Base-by-base conservation (phyloP, 2,797 vertebrate species). In the Mionectes olivaceus region DNA sequence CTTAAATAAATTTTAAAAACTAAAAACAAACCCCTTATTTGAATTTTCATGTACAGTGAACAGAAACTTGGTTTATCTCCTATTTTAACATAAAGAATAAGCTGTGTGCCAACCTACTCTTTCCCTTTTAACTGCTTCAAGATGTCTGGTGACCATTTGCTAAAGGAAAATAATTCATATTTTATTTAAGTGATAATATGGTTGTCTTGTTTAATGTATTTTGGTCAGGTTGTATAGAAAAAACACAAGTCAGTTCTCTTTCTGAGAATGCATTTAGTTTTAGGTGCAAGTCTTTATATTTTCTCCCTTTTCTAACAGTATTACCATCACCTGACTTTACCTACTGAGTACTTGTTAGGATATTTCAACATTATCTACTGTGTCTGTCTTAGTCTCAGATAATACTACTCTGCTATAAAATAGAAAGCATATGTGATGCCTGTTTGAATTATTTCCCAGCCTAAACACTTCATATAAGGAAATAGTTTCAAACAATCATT, bases 51-150 rank as follows among this genome's bases (percentile, higher is more conserved):
- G 32, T 15, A 1, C 0, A 10, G 7, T 3, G 0, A 44, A 61
- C 3, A 77, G 21, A 86, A 64, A 35, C 18, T 52, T 71, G 7
- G 47, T 39, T 33, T 4, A 22, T 3, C 13, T 64, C 5, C 18
- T 61, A 61, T 65, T 64, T 69, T 22, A 56, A 21, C 4, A 16
- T 46, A 39, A 5, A 60, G 25, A 56, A 56, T 32, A 55, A 76
- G 1, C 2, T 15, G 4, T 6, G 0, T 49, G 3, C 5, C 2
- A 47, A 24, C 6, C 3, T 69, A 30, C 10, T 84, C 24, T 43
- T 69, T 69, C 9, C 4, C 3, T 76, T 82, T 91, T 50, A 65
- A 57, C 9, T 59, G 30, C 13, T 14, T 80, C 24, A 55, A 46
- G 14, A 74, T 39, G 70, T n/a, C 19, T 92, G 41, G 13, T 52